A percentile compares a stretch with the other conserved stretches of the same genome.
phyloP scores from a whole-genome alignment of 2,113 vertebrate genomes.

The Haliaeetus leucogaster region DNA sequence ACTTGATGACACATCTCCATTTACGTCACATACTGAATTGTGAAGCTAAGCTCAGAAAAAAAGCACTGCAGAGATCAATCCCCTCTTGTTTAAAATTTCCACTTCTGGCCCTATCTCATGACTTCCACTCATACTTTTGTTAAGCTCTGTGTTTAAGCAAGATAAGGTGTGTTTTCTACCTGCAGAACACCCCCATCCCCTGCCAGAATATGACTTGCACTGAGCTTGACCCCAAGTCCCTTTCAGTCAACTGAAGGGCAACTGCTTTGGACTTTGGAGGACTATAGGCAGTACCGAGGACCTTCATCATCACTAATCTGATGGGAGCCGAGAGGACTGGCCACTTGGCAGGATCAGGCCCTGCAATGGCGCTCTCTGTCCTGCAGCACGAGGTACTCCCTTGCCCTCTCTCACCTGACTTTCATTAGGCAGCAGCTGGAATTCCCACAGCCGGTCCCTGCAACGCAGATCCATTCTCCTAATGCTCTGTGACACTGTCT shows the following conservation, averaged over 20 bases:
- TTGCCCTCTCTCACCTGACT: accelerated
- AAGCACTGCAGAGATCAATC: background rate
- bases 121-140: background rate
- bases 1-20: background rate
- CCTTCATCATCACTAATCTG: background rate
- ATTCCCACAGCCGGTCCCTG: background rate
- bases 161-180: background rate
- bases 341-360: background rate
- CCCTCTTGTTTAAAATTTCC: background rate
- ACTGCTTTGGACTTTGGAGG: background rate
- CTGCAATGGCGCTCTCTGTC: too few species aligned
- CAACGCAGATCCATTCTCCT: background rate
- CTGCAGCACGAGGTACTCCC: background rate
- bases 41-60: background rate
- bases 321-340: background rate
- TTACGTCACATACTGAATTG: background rate
- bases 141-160: background rate
- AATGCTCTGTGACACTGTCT: background rate
- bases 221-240: background rate
- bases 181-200: background rate
- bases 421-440: background rate
- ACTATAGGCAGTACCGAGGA: accelerated
- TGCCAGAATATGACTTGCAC: accelerated
- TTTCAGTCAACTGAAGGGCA: background rate
- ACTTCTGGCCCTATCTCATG: background rate